These are phyloP conservation scores for Pipistrellus pygmaeus DNA, from an alignment of 2,797 vertebrate genomes.

Conservation along the genomic window DNA sequence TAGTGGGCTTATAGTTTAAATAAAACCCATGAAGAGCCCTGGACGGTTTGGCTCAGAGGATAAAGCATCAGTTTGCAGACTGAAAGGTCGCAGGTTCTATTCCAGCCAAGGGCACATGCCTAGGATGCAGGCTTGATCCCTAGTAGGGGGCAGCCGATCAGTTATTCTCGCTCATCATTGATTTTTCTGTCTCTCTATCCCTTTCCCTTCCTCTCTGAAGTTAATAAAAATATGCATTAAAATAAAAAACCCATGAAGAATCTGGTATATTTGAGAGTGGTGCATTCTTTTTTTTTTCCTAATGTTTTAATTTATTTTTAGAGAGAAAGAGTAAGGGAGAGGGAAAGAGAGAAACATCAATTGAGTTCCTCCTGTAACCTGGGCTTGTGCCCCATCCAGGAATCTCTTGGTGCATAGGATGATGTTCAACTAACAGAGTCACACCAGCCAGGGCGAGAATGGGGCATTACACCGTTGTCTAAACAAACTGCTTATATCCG, in stretches of 20 bases:
- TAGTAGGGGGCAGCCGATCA: too few species aligned
- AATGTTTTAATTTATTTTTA: too few species aligned
- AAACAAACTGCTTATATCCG: background rate
- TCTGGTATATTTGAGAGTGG: background rate
- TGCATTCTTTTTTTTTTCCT: background rate
- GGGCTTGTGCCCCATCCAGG: background rate
- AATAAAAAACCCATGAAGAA: background rate
- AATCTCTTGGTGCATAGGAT: background rate
- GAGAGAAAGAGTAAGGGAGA: too few species aligned
- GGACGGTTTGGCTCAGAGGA: too few species aligned
- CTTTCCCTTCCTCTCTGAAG: too few species aligned
- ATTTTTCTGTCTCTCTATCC: too few species aligned
- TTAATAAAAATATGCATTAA: too few species aligned
- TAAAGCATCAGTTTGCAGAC: too few species aligned
- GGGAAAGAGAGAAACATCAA: background rate
- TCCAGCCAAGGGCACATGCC: too few species aligned
- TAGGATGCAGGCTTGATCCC: too few species aligned
- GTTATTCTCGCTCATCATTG: too few species aligned
- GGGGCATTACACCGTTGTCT: background rate
- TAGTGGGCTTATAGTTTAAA: background rate
- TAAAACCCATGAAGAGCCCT: background rate
- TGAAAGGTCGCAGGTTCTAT: too few species aligned
- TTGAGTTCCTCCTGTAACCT: background rate
- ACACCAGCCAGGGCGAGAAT: background rate
- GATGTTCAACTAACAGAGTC: background rate